A percentile compares a stretch with the other conserved stretches of the same genome.
Evolutionary conservation across 2,888 invertebrate species (phyloP).

Genomic region (Tipula helvola): DNA sequence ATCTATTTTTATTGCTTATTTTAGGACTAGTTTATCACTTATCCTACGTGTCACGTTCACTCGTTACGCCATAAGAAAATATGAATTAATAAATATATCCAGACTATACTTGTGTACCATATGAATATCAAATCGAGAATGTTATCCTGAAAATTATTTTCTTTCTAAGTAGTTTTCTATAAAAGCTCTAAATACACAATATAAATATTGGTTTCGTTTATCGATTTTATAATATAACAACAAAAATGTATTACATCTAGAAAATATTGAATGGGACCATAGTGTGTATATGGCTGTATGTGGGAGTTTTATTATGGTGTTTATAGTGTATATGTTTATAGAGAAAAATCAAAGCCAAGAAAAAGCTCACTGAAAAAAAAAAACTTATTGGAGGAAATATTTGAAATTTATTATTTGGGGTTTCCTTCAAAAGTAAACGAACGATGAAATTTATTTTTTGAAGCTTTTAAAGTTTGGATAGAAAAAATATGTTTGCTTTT

Average conservation of each 20-base stretch:
- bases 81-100: neutral
- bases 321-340: neutral
- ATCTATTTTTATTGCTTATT: neutral
- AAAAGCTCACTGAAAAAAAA: neutral
- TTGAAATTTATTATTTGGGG: neutral
- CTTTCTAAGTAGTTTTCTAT: neutral
- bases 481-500: conserved; percentile 4
- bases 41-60: neutral
- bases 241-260: neutral
- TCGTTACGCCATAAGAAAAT: neutral
- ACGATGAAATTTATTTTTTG: conserved; percentile 4
- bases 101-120: neutral
- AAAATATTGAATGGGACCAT: neutral
- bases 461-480: neutral
- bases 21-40: neutral
- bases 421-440: neutral
- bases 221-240: neutral
- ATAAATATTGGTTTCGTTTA: neutral
- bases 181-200: neutral
- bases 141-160: neutral
- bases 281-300: neutral
- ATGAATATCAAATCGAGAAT: neutral
- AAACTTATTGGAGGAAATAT: neutral
- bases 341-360: neutral
- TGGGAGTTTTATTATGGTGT: neutral